These are phyloP conservation scores for Ifrita kowaldi DNA, from an alignment of 2,113 vertebrate genomes.

Conservation along the genomic window DNA sequence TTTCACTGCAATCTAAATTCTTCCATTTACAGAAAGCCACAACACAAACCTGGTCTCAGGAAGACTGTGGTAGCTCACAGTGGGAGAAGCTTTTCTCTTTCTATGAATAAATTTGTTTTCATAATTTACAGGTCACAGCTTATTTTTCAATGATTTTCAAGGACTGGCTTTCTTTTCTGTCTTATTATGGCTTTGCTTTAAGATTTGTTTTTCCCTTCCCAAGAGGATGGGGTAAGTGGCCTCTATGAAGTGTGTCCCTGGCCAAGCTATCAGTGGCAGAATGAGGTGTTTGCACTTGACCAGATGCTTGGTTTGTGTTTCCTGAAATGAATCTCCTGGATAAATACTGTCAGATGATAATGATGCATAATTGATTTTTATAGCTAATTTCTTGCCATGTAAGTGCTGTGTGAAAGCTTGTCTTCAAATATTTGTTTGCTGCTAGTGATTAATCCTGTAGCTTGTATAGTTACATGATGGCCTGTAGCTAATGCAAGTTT, in stretches of 20 bases:
- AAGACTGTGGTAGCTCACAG: neutral
- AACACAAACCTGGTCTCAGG: neutral
- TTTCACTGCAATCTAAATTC: neutral
- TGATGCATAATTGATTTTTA: slow-evolving; percentile 16
- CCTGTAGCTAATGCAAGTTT: neutral
- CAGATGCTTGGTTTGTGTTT: neutral
- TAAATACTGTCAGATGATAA: slow-evolving; percentile 1
- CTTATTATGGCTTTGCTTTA: neutral
- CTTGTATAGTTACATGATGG: neutral
- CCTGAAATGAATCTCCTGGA: neutral
- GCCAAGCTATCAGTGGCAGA: neutral
- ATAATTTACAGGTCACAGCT: neutral
- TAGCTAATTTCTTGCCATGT: slow-evolving; percentile 14
- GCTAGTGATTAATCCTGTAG: neutral
- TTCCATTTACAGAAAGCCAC: neutral
- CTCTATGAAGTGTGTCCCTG: neutral
- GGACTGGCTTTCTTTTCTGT: neutral
- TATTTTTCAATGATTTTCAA: neutral
- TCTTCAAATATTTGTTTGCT: slow-evolving; percentile 50
- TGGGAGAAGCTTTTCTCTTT: neutral
- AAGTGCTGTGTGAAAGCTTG: neutral
- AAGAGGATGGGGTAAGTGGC: neutral
- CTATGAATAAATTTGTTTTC: neutral
- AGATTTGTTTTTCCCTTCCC: neutral
- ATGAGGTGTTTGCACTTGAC: neutral